Evolutionary conservation across 2,888 invertebrate species (phyloP), one percentile per base, ranked within the genome.

Genomic region (Epirrhoe tristata): DNA sequence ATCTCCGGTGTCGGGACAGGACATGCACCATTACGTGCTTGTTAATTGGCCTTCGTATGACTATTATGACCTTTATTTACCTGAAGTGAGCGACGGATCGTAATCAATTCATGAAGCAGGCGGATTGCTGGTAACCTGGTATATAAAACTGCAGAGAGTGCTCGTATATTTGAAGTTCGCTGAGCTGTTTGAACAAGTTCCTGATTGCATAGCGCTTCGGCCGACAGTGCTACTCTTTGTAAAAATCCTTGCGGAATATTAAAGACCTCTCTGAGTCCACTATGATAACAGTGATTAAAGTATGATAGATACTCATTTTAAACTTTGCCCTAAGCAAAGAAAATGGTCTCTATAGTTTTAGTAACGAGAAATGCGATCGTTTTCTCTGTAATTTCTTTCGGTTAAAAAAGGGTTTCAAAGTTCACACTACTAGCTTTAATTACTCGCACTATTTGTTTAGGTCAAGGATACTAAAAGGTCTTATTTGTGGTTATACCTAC

Each of bases 1-100:
- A 91, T 91, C 87, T 91, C 91, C 91, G 91, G 88, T 62, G 74
- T 78, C 75, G 74, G 75, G 74, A 74, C 79, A 80, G 80, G 80
- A 81, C 78, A 79, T 78, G 78, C 75, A 76, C 78, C 73, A 82
- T 85, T 81, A 79, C 80, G 70, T 76, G 77, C 72, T 80, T 72
- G 80, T 77, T 83, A 84, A 86, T 84, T 82, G 80, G 73, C 71
- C 76, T 79, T 81, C 80, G 79, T 78, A 71, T 81, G 77, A 73
- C 74, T 71, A 67, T 66, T 71, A 67, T 66, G 72, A 74, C 74
- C 66, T 70, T 75, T 77, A 74, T 74, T 73, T 72, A 70, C 70
- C 57, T 67, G 61, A 63, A 51, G 46, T 50, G 51, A 53, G 34
- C 39, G 60, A 55, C 62, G 16, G n/a, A 32, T 63, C 24, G 55